phyloP scores from a whole-genome alignment of 2,797 vertebrate species.

The Argyrosomus regius region DNA sequence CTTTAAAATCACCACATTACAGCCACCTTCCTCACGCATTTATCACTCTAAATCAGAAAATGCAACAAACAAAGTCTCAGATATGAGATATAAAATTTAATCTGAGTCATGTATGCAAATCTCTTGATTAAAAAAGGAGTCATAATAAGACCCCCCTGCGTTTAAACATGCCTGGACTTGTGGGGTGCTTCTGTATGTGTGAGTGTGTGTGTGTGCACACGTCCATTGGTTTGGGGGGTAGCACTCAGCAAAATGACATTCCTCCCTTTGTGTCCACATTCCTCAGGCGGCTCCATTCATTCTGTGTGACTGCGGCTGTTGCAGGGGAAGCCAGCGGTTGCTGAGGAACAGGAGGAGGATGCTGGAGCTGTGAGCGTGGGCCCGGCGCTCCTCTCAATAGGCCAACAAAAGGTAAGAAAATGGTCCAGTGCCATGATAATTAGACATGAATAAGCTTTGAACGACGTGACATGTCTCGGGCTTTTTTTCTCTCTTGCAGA shows the following conservation, averaged over 20 bases:
- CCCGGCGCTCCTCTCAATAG: conserved; percentile 78
- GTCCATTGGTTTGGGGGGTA: conserved; percentile 65
- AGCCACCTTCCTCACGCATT: not conserved
- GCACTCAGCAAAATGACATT: conserved; percentile 86
- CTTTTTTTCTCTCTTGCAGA: conserved; percentile 45
- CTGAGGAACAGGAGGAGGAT: conserved; percentile 77
- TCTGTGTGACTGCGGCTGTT: conserved; percentile 82
- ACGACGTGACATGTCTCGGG: conserved; percentile 75
- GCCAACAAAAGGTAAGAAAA: conserved; percentile 85
- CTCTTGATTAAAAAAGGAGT: conserved; percentile 53
- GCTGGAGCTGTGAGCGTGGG: conserved; percentile 80
- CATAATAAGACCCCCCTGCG: conserved; percentile 51
- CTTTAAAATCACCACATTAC: not conserved
- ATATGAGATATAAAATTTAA: not conserved
- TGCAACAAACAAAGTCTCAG: not conserved
- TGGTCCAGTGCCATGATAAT: conserved; percentile 82
- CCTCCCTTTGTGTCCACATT: conserved; percentile 88
- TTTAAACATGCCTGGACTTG: conserved; percentile 81
- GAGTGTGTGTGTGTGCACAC: conserved; percentile 28
- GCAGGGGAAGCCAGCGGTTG: conserved; percentile 78
- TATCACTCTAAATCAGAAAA: not conserved
- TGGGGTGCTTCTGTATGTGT: conserved; percentile 63
- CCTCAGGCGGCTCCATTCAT: conserved; percentile 85
- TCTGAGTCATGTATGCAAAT: conserved; percentile 28
- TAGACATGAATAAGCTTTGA: conserved; percentile 82